Conservation (phyloP, 2,888 invertebrate species). For the Chrysolina haemoptera region DNA sequence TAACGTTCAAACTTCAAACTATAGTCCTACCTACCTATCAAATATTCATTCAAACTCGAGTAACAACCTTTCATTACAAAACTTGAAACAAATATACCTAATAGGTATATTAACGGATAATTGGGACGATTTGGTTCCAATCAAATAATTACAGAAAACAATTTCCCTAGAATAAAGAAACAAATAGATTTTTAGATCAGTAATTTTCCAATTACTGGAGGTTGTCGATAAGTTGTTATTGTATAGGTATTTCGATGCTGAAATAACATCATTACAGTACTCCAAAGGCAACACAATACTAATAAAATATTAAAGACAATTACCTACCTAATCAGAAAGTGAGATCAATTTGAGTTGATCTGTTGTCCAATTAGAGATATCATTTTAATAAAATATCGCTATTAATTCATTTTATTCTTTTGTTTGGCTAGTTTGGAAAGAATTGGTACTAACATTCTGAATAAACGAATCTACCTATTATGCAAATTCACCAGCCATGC, state of each 20-base stretch:
- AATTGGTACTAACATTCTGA: not conserved
- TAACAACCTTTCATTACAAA: not conserved
- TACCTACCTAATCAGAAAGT: not conserved
- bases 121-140: not conserved
- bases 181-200: not conserved
- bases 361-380: not conserved
- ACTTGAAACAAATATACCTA: not conserved
- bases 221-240: constrained; percentile 1
- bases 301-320: constrained; percentile 7
- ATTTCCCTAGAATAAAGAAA: not conserved
- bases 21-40: too few species aligned
- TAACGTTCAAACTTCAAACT: too few species aligned
- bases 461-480: not conserved
- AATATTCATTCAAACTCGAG: too few species aligned
- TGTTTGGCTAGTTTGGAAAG: not conserved
- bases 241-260: not conserved
- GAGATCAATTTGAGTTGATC: constrained; percentile 3
- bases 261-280: constrained; percentile 2
- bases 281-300: not conserved
- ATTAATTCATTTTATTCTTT: not conserved
- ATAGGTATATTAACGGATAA: not conserved
- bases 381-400: not conserved
- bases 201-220: not conserved
- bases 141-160: not conserved
- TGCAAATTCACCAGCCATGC: not conserved